Percentiles rank a stretch among this genome's conserved stretches.
Conservation (phyloP, 2,113 vertebrate species). For the Sarotherodon lohbergeri region DNA sequence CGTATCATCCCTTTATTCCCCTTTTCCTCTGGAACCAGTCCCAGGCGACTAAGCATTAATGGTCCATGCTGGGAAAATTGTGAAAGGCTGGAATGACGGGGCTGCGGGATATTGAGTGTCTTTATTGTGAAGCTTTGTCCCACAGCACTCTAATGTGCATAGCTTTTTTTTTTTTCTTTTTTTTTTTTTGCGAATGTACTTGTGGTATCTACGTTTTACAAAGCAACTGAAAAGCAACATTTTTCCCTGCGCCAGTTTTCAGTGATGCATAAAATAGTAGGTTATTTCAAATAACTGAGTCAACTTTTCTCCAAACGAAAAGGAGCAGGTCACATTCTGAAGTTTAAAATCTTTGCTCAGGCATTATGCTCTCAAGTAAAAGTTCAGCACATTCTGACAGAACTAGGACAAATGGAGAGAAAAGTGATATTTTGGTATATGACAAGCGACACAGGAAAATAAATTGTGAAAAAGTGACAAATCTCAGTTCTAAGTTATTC, state of each 20-base stretch:
- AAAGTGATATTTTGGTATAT: background rate
- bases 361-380: constrained; percentile 1
- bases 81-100: background rate
- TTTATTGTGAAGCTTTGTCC: constrained; percentile 3
- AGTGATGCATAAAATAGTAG: background rate
- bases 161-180: background rate
- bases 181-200: background rate
- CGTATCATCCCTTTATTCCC: background rate
- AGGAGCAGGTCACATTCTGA: constrained; percentile 5
- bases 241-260: background rate
- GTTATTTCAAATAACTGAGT: background rate
- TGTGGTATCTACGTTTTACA: background rate
- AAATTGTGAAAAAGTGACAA: background rate
- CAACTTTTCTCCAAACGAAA: background rate
- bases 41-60: background rate
- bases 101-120: background rate
- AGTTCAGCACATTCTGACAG: constrained; percentile 30
- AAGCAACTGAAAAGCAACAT: background rate
- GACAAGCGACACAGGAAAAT: background rate
- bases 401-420: constrained; percentile 18
- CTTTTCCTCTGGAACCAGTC: background rate
- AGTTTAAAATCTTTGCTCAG: background rate
- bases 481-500: background rate
- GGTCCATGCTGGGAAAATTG: constrained; percentile 19
- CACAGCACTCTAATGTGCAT: background rate